phyloP scores from a whole-genome alignment of 2,797 vertebrate species.

The Diplodus sargus region DNA sequence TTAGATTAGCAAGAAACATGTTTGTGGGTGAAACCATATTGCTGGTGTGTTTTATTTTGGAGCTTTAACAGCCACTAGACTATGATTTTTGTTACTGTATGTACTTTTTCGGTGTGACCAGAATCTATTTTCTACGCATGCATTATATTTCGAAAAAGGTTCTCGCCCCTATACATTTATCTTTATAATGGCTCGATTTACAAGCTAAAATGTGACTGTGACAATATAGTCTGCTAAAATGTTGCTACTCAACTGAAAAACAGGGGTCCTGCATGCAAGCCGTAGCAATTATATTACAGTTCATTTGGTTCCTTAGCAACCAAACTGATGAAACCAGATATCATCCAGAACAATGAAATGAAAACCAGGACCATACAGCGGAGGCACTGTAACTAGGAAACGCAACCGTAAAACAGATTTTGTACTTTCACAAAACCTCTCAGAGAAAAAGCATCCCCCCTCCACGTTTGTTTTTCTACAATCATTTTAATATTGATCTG shows the following conservation, averaged over 20 bases:
- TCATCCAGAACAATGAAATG: conserved; percentile 76
- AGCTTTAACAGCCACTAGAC: conserved; percentile 63
- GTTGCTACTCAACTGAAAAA: conserved; percentile 69
- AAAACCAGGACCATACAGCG: conserved; percentile 76
- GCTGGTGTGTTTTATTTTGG: conserved; percentile 66
- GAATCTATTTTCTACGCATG: conserved; percentile 79
- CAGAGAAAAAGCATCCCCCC: conserved; percentile 38
- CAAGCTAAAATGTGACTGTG: conserved; percentile 71
- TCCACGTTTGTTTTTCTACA: conserved; percentile 52
- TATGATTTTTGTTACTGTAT: conserved; percentile 55
- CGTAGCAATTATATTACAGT: conserved; percentile 79
- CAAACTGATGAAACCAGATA: conserved; percentile 79
- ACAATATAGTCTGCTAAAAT: conserved; percentile 65
- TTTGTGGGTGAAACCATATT: conserved; percentile 62
- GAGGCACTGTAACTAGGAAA: conserved; percentile 80
- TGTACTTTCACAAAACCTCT: conserved; percentile 56
- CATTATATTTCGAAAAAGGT: conserved; percentile 73
- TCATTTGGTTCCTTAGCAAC: conserved; percentile 82
- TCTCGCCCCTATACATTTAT: conserved; percentile 54
- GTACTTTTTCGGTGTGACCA: conserved; percentile 61
- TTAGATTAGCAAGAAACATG: conserved; percentile 39
- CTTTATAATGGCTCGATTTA: conserved; percentile 69
- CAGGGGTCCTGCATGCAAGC: conserved; percentile 77
- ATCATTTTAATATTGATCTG: conserved; percentile 60
- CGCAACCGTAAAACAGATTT: conserved; percentile 60